A percentile compares a stretch with the other conserved stretches of the same genome.
These are phyloP conservation scores for Dolichotis patagonum DNA, from an alignment of 2,113 vertebrate genomes.

Conservation along the genomic window DNA sequence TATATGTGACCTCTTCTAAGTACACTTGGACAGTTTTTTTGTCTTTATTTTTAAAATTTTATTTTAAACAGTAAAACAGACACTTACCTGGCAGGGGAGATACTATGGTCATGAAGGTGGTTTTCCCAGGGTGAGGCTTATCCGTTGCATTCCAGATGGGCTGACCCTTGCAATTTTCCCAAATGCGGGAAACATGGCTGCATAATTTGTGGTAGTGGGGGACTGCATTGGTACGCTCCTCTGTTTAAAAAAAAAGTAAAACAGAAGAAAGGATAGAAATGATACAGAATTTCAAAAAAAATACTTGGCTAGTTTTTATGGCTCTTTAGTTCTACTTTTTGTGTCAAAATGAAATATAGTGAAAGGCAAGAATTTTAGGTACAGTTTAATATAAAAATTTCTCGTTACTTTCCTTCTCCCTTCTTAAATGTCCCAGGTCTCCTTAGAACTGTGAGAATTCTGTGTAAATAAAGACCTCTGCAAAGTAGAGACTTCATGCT, in stretches of 20 bases:
- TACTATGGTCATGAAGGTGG: too few relatives aligned
- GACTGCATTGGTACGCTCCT: too few relatives aligned
- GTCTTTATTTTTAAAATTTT: background rate
- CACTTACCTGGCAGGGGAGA: too few relatives aligned
- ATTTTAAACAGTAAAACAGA: too few relatives aligned
- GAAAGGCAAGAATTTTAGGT: background rate
- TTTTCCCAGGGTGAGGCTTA: too few relatives aligned
- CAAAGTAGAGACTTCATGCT: background rate
- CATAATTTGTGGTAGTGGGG: too few relatives aligned
- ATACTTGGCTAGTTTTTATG: background rate
- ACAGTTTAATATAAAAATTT: background rate
- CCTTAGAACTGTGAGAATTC: constrained; percentile 13
- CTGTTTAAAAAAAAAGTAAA: too few relatives aligned
- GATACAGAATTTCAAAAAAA: too few relatives aligned
- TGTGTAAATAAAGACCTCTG: constrained; percentile 38
- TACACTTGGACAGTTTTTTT: background rate
- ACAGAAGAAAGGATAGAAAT: too few relatives aligned
- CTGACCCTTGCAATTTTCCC: too few relatives aligned
- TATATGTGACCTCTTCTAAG: background rate
- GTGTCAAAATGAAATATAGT: background rate
- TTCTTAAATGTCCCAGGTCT: background rate
- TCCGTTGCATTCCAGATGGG: too few relatives aligned
- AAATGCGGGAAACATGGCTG: too few relatives aligned
- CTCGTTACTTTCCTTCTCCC: constrained; percentile 42
- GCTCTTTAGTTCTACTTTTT: background rate